These are phyloP conservation scores for Tetramorium bicarinatum DNA, from an alignment of 2,888 invertebrate species.

Conservation along the genomic window DNA sequence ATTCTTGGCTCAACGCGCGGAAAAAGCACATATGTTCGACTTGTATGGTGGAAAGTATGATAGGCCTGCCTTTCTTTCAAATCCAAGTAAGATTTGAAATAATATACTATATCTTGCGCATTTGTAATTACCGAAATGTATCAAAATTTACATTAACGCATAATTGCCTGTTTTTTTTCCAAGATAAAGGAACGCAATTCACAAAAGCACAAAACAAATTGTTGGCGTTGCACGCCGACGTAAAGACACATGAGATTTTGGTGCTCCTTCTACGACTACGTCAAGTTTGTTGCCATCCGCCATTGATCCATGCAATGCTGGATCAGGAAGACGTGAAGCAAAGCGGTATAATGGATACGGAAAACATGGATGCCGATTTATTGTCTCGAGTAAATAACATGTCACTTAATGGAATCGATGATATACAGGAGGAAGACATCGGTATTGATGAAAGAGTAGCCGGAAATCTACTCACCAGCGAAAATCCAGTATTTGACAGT, in stretches of 20 bases:
- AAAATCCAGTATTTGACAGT: constrained; percentile 91
- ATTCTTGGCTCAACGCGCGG: constrained; percentile 92
- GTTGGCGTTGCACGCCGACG: constrained; percentile 81
- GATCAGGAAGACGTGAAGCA: constrained; percentile 84
- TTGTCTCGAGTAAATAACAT: constrained; percentile 70
- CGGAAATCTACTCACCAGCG: constrained; percentile 89
- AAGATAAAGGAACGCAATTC: constrained; percentile 79
- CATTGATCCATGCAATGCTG: constrained; percentile 91
- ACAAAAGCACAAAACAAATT: constrained; percentile 82
- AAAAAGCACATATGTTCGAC: constrained; percentile 87
- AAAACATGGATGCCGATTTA: constrained; percentile 67
- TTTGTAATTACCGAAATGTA: neutral
- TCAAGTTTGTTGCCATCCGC: constrained; percentile 96
- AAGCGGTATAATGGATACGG: constrained; percentile 85
- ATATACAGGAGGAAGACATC: constrained; percentile 74
- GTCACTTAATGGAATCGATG: constrained; percentile 56
- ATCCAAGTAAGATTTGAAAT: constrained; percentile 64
- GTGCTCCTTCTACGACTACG: constrained; percentile 94
- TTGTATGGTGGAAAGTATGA: constrained; percentile 75
- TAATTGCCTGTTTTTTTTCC: constrained; percentile 8
- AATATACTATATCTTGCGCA: neutral
- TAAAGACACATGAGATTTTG: constrained; percentile 90
- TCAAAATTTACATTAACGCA: neutral
- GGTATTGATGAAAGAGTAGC: constrained; percentile 88
- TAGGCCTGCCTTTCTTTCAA: constrained; percentile 62